These are phyloP conservation scores for Hippolais icterina DNA, from an alignment of 2,113 vertebrate genomes.

Conservation along the genomic window DNA sequence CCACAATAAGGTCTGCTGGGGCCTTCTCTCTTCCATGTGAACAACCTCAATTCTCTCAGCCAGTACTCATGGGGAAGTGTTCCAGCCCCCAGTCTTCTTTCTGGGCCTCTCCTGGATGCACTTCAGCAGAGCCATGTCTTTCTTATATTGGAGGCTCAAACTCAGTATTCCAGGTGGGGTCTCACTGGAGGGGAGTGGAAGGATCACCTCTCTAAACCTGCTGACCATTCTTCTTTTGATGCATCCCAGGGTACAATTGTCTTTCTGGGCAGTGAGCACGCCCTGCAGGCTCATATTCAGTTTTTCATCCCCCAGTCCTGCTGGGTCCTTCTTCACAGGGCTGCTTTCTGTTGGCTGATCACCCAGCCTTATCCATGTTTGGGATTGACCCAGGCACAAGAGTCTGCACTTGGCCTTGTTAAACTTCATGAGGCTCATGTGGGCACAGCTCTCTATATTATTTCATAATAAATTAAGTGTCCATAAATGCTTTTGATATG, in stretches of 20 bases:
- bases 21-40: neutral
- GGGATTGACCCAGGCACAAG: neutral
- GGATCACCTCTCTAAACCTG: neutral
- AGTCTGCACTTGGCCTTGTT: neutral
- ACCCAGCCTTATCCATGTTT: neutral
- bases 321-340: neutral
- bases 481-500: neutral
- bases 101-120: neutral
- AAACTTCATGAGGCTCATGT: neutral
- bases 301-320: neutral
- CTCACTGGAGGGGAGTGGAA: fast-evolving
- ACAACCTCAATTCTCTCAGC: neutral
- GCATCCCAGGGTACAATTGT: neutral
- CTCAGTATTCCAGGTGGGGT: neutral
- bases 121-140: neutral
- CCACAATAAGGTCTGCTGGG: fast-evolving
- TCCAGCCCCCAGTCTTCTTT: neutral
- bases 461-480: neutral
- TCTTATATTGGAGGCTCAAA: fast-evolving
- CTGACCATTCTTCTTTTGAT: neutral
- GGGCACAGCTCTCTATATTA: neutral
- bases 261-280: neutral
- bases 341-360: neutral
- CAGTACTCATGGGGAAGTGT: neutral
- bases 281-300: neutral